These are phyloP conservation scores for Spea bombifrons DNA, from an alignment of 2,113 vertebrate genomes.

Conservation along the genomic window DNA sequence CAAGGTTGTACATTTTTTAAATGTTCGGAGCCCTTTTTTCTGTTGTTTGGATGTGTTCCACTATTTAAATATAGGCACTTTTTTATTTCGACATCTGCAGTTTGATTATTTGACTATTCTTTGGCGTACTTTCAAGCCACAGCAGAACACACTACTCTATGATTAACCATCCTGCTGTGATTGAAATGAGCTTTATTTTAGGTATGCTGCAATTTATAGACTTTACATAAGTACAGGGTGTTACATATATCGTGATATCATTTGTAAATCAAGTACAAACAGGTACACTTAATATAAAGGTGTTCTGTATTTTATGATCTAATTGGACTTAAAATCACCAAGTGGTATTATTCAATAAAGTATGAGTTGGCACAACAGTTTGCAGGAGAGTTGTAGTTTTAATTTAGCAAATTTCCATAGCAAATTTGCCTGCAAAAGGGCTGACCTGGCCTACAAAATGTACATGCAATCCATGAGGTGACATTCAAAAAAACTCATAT, in stretches of 20 bases:
- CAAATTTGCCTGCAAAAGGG: too few relatives aligned
- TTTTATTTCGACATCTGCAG: slow-evolving; percentile 68
- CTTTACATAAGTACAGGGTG: slow-evolving; percentile 62
- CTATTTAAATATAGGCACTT: slow-evolving; percentile 69
- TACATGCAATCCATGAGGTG: too few relatives aligned
- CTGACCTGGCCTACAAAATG: too few relatives aligned
- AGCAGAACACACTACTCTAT: slow-evolving; percentile 63
- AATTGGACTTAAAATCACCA: background rate
- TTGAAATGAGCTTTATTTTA: slow-evolving; percentile 70
- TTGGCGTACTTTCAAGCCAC: slow-evolving; percentile 70
- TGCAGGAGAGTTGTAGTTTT: too few relatives aligned
- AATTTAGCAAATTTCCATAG: too few relatives aligned
- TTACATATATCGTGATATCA: background rate
- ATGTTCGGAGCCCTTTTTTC: slow-evolving; percentile 52
- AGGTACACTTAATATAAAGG: background rate
- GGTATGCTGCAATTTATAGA: slow-evolving; percentile 66
- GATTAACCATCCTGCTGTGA: slow-evolving; percentile 67
- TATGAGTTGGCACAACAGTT: too few relatives aligned
- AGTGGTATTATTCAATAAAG: too few relatives aligned
- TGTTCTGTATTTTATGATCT: background rate
- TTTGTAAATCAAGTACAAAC: background rate
- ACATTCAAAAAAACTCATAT: too few relatives aligned
- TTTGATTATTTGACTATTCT: slow-evolving; percentile 77
- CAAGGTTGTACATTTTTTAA: slow-evolving; percentile 53
- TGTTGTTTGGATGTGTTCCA: slow-evolving; percentile 62